Conservation (phyloP, 2,888 invertebrate genomes). For the Phortica okadai region DNA sequence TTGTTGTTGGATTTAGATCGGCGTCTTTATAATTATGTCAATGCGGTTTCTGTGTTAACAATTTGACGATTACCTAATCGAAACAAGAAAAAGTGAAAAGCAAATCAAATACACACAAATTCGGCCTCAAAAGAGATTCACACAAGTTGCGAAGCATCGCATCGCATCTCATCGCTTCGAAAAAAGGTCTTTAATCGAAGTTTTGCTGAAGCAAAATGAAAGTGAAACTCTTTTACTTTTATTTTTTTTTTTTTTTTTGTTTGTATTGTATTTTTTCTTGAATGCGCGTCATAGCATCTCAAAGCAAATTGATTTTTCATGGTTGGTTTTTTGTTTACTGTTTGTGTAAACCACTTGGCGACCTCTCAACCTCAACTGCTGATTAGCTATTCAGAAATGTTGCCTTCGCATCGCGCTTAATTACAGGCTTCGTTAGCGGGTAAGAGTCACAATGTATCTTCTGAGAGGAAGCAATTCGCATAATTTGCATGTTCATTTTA, state of each 20-base stretch:
- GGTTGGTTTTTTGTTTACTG: neutral
- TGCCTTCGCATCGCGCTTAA: neutral
- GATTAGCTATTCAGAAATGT: neutral
- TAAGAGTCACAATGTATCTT: neutral
- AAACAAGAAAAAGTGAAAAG: conserved; percentile 18
- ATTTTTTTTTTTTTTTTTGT: neutral
- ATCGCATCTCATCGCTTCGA: neutral
- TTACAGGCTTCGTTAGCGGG: neutral
- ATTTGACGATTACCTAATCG: conserved; percentile 28
- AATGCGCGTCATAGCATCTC: conserved; percentile 37
- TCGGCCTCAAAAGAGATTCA: neutral
- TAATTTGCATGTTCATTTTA: neutral
- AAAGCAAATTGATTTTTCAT: conserved; percentile 31
- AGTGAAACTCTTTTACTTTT: conserved; percentile 31
- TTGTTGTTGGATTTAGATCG: conserved; percentile 4
- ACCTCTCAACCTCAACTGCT: neutral
- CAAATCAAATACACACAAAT: neutral
- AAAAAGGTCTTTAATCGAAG: conserved; percentile 16
- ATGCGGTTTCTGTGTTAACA: conserved; percentile 13
- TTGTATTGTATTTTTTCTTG: conserved; percentile 27
- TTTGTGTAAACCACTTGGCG: neutral
- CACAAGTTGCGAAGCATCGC: neutral
- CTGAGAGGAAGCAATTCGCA: neutral
- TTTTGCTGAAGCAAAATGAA: conserved; percentile 25
- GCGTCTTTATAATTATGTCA: conserved; percentile 19